Evolutionary conservation across 1,140 invertebrate genomes (phyloP).

Genomic region (Drosophila sp.): DNA sequence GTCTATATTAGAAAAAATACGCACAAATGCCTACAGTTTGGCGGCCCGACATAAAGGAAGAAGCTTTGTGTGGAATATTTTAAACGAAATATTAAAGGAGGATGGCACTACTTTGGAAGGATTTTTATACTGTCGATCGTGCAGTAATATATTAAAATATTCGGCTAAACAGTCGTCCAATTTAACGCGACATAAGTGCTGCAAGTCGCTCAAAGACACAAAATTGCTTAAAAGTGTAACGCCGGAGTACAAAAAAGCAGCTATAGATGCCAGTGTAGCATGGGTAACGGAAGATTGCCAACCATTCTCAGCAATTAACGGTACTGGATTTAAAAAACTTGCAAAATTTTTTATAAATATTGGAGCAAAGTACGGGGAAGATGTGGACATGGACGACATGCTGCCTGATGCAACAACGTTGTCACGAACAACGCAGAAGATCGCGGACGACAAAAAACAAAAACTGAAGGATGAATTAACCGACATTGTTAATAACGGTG

Average conservation of each 20-base stretch:
- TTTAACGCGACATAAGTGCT: slow-evolving; percentile 21
- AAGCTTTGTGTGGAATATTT: slow-evolving; percentile 29
- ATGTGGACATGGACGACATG: slow-evolving; percentile 26
- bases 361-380: slow-evolving; percentile 12
- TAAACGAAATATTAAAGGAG: slow-evolving; percentile 16
- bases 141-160: slow-evolving; percentile 30
- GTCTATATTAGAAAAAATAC: background rate
- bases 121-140: slow-evolving; percentile 25
- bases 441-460: slow-evolving; percentile 15
- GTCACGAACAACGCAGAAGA: background rate
- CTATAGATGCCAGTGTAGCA: slow-evolving; percentile 14
- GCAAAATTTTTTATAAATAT: background rate
- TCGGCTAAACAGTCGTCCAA: slow-evolving; percentile 1
- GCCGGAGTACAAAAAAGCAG: background rate
- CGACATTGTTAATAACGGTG: slow-evolving; percentile 17
- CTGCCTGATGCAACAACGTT: slow-evolving; percentile 29
- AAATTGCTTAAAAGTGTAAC: slow-evolving; percentile 10
- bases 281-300: slow-evolving; percentile 34
- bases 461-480: slow-evolving; percentile 16
- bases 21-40: slow-evolving; percentile 4
- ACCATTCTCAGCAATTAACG: slow-evolving; percentile 33
- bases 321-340: slow-evolving; percentile 19
- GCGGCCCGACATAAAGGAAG: slow-evolving; percentile 14
- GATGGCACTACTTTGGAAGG: slow-evolving; percentile 1
- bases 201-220: slow-evolving; percentile 16